These are phyloP conservation scores for Barypeithes pellucidus DNA, from an alignment of 2,888 invertebrate species.

Conservation along the genomic window DNA sequence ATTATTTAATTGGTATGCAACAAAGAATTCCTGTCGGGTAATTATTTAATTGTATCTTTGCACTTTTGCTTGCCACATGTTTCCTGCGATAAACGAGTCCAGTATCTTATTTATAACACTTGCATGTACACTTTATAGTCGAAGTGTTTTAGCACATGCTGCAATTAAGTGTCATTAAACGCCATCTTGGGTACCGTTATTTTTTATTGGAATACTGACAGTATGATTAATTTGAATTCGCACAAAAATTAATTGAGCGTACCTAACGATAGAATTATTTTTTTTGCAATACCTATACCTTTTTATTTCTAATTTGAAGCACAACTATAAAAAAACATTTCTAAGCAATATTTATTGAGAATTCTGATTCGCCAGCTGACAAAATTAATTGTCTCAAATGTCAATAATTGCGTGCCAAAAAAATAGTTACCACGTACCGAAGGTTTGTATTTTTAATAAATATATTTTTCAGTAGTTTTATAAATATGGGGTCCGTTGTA, in stretches of 20 bases:
- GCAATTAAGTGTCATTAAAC: conserved; percentile 47
- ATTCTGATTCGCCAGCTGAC: too few species aligned
- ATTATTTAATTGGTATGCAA: conserved; percentile 26
- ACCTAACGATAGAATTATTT: not conserved
- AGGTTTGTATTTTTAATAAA: too few species aligned
- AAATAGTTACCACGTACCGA: too few species aligned
- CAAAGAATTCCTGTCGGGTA: conserved; percentile 33
- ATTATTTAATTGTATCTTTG: conserved; percentile 49
- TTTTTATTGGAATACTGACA: conserved; percentile 32
- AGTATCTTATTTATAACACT: conserved; percentile 47
- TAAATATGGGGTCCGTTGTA: too few species aligned
- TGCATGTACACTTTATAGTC: conserved; percentile 35
- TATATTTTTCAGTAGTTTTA: too few species aligned
- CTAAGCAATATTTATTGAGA: too few species aligned
- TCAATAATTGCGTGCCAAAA: too few species aligned
- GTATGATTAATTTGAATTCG: conserved; percentile 10
- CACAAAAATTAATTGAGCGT: conserved; percentile 23
- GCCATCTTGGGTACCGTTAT: conserved; percentile 44
- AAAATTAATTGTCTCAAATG: too few species aligned
- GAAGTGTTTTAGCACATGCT: conserved; percentile 43
- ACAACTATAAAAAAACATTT: too few species aligned
- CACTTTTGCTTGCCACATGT: conserved; percentile 50
- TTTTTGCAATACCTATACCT: too few species aligned
- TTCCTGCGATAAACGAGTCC: conserved; percentile 32
- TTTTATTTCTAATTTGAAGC: too few species aligned